A percentile compares a stretch with the other conserved stretches of the same genome.
These are phyloP conservation scores for Dromiciops gliroides DNA, from an alignment of 2,113 vertebrate species.

Conservation along the genomic window DNA sequence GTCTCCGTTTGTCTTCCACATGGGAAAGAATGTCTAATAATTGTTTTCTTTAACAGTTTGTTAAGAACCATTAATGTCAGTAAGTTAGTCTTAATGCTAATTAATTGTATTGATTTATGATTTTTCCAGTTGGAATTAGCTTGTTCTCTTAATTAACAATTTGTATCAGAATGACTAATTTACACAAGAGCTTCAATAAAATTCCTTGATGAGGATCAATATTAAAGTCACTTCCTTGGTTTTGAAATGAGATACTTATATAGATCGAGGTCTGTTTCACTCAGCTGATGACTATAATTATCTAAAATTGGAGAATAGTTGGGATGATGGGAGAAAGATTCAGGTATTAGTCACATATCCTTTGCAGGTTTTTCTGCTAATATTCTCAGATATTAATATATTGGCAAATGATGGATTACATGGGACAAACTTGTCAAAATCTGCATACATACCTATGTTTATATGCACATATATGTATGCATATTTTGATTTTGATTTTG, in stretches of 20 bases:
- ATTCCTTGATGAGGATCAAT: background rate
- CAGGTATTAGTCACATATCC: background rate
- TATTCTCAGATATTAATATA: background rate
- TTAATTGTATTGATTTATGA: background rate
- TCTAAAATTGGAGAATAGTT: background rate
- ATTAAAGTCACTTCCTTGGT: background rate
- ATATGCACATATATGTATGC: background rate
- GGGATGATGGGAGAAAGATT: background rate
- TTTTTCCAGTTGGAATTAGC: background rate
- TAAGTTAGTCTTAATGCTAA: background rate
- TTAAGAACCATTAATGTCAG: slow-evolving; percentile 1
- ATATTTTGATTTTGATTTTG: too few species aligned
- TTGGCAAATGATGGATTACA: background rate
- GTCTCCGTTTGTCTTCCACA: background rate
- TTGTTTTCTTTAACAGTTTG: slow-evolving; percentile 3
- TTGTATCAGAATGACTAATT: background rate
- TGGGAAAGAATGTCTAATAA: background rate
- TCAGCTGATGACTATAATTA: background rate
- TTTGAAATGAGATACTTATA: background rate
- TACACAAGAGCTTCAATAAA: background rate
- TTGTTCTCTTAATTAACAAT: background rate
- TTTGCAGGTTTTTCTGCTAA: background rate
- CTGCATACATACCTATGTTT: background rate
- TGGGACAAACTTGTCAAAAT: background rate
- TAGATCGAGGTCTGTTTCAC: background rate